phyloP scores from a whole-genome alignment of 92 coral and sea anemone species.

The Parazoanthus darwini region DNA sequence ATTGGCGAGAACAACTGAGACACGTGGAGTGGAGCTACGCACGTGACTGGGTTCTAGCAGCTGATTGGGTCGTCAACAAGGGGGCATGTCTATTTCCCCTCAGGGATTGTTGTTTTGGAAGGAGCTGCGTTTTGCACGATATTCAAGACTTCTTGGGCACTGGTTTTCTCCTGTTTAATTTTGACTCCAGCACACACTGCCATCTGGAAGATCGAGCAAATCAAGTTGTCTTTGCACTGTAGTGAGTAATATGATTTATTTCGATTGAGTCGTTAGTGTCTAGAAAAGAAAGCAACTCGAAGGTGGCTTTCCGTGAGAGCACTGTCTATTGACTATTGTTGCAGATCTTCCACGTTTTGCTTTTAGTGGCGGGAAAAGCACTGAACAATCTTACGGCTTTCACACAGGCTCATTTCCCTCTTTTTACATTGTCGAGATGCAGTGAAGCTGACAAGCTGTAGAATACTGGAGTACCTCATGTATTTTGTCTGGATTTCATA shows the following conservation, averaged over 20 bases:
- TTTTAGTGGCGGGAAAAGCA: conserved; percentile 27
- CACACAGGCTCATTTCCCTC: background rate
- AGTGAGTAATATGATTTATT: conserved; percentile 9
- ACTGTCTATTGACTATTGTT: background rate
- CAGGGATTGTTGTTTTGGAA: conserved; percentile 43
- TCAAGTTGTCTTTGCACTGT: background rate
- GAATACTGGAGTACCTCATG: conserved; percentile 32
- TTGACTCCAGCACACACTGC: background rate
- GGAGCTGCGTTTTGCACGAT: conserved; percentile 12
- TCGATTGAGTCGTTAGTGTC: background rate
- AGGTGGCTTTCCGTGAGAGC: conserved; percentile 10
- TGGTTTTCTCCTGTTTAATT: background rate
- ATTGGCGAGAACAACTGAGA: conserved; percentile 33
- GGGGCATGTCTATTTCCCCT: conserved; percentile 47
- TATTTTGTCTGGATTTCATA: conserved; percentile 38
- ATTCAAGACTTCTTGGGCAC: background rate
- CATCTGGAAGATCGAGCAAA: background rate
- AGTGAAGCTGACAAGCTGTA: conserved; percentile 39
- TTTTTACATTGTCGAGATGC: conserved; percentile 28
- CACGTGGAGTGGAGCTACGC: conserved; percentile 40
- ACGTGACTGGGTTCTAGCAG: conserved; percentile 24
- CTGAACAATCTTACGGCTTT: conserved; percentile 18
- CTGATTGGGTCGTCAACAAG: conserved; percentile 17
- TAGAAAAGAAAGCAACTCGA: conserved; percentile 7
- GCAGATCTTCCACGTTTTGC: conserved; percentile 12